Conservation (phyloP, 2,888 invertebrate species). For the Ormia ochracea region DNA sequence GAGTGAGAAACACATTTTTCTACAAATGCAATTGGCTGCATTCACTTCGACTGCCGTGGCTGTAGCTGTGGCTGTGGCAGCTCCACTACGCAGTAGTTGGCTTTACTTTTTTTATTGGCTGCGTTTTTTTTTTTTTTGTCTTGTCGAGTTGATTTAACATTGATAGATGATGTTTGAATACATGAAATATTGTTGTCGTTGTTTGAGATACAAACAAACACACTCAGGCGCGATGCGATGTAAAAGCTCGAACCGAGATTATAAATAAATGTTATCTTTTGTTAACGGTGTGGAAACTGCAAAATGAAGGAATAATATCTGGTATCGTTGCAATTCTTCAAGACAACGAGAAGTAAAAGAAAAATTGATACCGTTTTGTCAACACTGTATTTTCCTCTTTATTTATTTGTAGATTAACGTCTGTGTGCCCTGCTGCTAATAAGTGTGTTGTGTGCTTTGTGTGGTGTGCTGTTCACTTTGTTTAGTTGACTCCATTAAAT, state of each 20-base stretch:
- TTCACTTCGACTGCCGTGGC: neutral
- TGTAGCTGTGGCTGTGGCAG: neutral
- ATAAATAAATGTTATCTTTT: conserved; percentile 40
- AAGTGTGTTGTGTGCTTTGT: too few relatives aligned
- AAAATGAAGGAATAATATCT: conserved; percentile 7
- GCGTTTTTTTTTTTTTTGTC: too few relatives aligned
- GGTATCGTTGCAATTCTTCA: neutral
- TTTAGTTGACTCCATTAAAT: conserved; percentile 10
- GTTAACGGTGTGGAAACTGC: conserved; percentile 10
- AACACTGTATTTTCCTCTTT: conserved; percentile 25
- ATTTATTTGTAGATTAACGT: neutral
- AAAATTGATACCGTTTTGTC: conserved; percentile 60
- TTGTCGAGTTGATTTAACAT: conserved; percentile 47
- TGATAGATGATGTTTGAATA: conserved; percentile 56
- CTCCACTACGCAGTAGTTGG: conserved; percentile 32
- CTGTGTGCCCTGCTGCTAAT: neutral
- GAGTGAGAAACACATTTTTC: conserved; percentile 28
- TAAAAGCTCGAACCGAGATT: conserved; percentile 16
- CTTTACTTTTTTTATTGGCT: conserved; percentile 14
- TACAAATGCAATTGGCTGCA: conserved; percentile 15
- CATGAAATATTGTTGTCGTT: conserved; percentile 54
- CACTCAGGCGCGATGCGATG: neutral
- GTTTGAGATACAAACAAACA: conserved; percentile 11
- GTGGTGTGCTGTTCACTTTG: too few relatives aligned
- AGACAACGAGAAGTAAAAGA: conserved; percentile 22